Evolutionary conservation across 2,113 vertebrate species (phyloP), one percentile per base, ranked within the genome.

Genomic region (Coptodon bakossiorum): DNA sequence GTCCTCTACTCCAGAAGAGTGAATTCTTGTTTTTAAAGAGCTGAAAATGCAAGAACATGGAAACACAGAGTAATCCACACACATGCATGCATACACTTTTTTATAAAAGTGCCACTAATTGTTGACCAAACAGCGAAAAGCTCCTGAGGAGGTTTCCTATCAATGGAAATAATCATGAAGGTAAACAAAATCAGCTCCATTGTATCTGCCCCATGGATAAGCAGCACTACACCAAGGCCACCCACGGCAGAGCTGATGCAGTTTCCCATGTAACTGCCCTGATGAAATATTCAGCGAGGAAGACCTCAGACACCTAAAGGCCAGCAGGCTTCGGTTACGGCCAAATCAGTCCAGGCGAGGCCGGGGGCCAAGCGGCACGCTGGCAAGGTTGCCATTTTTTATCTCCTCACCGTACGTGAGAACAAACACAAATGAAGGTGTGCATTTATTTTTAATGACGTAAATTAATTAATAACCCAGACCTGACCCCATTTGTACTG

Each of bases 381-480:
- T 4, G 5, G 40, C 24, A 48, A 87, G 45, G 86, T 80, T 29
- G 13, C 13, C 3, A 24, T 50, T 86, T 38, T 80, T 84, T 80
- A 52, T 12, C 27, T 78, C 59, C 53, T 73, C 27, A 1, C 11
- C 71, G n/a, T 57, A 81, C 83, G 27, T 22, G 34, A 91, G 76
- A 89, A 85, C 80, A 90, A 83, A 83, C 63, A 54, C 7, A 85
- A 79, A 86, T 53, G 68, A 88, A 84, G 29, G 43, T 29, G 38
- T 2, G 9, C 66, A 87, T 95, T 85, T 85, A 95, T 94, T 88
- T 94, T 95, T 93, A 91, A 95, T 93, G 91, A 89, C 56, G 40
- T 53, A 82, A 87, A 92, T 88, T 89, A 87, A 95, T 95, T 93
- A 94, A 93, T 90, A 94, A 89, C 79, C 83, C 87, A 71, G 84